These are phyloP conservation scores for Nothoprocta pentlandii DNA, from an alignment of 2,113 vertebrate species.

Conservation along the genomic window DNA sequence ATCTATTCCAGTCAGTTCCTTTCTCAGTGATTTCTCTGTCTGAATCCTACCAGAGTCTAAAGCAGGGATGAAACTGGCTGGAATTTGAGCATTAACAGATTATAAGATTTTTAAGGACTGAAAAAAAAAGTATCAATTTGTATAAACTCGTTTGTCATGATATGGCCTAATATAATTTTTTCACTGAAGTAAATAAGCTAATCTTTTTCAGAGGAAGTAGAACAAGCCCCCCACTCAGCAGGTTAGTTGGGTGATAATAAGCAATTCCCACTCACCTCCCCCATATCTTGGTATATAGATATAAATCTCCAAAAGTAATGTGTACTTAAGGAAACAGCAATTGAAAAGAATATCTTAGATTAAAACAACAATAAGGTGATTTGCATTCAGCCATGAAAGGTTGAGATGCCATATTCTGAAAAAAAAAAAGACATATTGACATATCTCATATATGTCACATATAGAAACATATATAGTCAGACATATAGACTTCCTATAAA, in stretches of 20 bases:
- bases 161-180: not conserved
- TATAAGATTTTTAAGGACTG: not conserved
- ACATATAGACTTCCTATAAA: not conserved
- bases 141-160: no score
- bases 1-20: not conserved
- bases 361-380: not conserved
- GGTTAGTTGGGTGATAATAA: not conserved
- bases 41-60: not conserved
- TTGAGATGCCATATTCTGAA: not conserved
- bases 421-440: not conserved
- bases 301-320: not conserved
- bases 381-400: not conserved
- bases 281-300: accelerated
- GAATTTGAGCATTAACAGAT: not conserved
- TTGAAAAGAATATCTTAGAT: not conserved
- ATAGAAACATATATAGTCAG: not conserved
- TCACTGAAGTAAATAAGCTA: not conserved
- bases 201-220: not conserved
- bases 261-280: not conserved
- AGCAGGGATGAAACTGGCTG: not conserved
- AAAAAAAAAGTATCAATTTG: not conserved
- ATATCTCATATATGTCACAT: not conserved
- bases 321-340: not conserved
- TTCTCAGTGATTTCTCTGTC: not conserved
- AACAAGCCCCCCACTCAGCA: not conserved